These are phyloP conservation scores for Hyles euphorbiae DNA, from an alignment of 1,140 invertebrate species.

Conservation along the genomic window DNA sequence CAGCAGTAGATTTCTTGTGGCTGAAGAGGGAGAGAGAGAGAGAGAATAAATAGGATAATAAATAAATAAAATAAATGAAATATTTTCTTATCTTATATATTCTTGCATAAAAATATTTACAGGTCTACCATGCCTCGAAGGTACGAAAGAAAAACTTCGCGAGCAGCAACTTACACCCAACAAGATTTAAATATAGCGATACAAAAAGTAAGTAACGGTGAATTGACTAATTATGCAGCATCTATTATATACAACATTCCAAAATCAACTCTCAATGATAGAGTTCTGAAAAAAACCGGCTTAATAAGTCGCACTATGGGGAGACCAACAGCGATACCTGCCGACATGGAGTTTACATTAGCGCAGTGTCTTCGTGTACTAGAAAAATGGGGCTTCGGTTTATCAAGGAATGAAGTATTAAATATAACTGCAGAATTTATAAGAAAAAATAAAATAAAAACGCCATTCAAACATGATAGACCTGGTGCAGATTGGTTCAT, in stretches of 20 bases:
- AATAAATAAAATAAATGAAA: too few relatives aligned
- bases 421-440: conserved; percentile 38
- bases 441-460: conserved; percentile 38
- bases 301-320: conserved; percentile 10
- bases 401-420: conserved; percentile 40
- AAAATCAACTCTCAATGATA: conserved; percentile 12
- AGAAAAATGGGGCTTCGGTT: conserved; percentile 48
- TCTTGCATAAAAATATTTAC: too few relatives aligned
- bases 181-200: too few relatives aligned
- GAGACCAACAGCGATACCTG: conserved; percentile 27
- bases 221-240: background rate
- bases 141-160: too few relatives aligned
- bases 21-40: too few relatives aligned
- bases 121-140: too few relatives aligned
- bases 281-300: too few relatives aligned
- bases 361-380: conserved; percentile 30
- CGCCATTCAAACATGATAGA: conserved; percentile 38
- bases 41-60: too few relatives aligned
- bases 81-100: too few relatives aligned
- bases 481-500: conserved; percentile 56
- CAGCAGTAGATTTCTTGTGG: too few relatives aligned
- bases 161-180: too few relatives aligned
- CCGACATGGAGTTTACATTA: conserved; percentile 30
- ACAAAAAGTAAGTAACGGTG: too few relatives aligned
- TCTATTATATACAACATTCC: conserved; percentile 11